Evolutionary conservation across 2,888 invertebrate genomes (phyloP).

Genomic region (Plebejus argus): DNA sequence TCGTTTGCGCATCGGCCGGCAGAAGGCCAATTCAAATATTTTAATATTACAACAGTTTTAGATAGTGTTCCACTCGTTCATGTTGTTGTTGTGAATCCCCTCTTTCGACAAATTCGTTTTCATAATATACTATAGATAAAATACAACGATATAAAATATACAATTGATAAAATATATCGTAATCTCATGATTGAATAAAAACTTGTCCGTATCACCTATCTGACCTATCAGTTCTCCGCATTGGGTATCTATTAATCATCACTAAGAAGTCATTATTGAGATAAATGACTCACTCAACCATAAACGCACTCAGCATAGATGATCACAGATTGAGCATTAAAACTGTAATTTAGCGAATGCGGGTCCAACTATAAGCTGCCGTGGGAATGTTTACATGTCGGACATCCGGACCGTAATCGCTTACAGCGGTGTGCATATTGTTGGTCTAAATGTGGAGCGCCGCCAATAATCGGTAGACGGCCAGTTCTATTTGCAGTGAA

Average conservation of each 20-base stretch:
- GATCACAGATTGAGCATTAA: background rate
- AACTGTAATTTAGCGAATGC: constrained; percentile 2
- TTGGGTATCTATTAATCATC: background rate
- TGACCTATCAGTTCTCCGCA: background rate
- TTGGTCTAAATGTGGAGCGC: constrained; percentile 49
- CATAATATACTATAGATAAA: too few species aligned
- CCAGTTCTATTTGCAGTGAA: constrained; percentile 66
- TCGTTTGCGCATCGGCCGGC: too few species aligned
- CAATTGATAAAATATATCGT: background rate
- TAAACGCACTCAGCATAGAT: too few species aligned
- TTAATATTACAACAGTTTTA: too few species aligned
- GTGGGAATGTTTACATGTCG: constrained; percentile 41
- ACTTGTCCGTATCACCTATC: background rate
- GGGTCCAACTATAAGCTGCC: constrained; percentile 1
- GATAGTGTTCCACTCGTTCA: too few species aligned
- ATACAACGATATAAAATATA: too few species aligned
- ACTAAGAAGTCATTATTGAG: background rate
- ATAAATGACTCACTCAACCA: background rate
- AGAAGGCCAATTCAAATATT: too few species aligned
- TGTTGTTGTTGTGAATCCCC: too few species aligned
- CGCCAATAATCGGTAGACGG: constrained; percentile 60
- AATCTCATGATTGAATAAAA: background rate
- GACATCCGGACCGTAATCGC: constrained; percentile 41
- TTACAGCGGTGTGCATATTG: constrained; percentile 35
- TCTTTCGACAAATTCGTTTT: too few species aligned